These are phyloP conservation scores for Oncopodura yosiiana DNA, from an alignment of 1,140 invertebrate species.

Conservation along the genomic window DNA sequence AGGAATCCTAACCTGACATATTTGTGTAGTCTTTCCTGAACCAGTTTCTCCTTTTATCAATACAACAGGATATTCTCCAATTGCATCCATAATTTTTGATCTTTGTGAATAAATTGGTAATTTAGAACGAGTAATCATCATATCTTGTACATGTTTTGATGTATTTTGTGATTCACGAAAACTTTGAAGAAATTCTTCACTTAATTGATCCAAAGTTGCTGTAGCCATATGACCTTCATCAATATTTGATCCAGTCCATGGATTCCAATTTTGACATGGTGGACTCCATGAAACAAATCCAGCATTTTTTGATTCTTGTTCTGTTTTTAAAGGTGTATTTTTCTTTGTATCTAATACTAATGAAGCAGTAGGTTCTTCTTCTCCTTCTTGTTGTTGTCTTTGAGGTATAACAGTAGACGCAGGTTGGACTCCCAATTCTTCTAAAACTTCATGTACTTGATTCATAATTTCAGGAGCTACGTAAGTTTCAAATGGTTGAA, in stretches of 20 bases:
- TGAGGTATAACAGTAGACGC: background rate
- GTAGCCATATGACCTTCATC: conserved; percentile 81
- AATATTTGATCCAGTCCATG: conserved; percentile 88
- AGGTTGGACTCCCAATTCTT: conserved; percentile 50
- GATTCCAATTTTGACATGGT: conserved; percentile 89
- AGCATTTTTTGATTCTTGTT: conserved; percentile 36
- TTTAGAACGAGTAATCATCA: conserved; percentile 54
- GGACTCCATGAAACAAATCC: conserved; percentile 92
- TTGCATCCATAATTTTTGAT: conserved; percentile 65
- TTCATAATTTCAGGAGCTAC: conserved; percentile 56
- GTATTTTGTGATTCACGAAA: conserved; percentile 55
- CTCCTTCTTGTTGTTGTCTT: background rate
- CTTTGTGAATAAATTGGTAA: conserved; percentile 68
- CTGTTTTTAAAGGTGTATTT: background rate
- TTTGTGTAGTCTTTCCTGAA: conserved; percentile 76
- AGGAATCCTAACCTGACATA: conserved; percentile 43
- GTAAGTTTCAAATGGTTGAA: conserved; percentile 68
- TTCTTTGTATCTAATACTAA: conserved; percentile 4
- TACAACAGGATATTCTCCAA: conserved; percentile 75
- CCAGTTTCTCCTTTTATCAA: conserved; percentile 84
- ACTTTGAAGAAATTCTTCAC: conserved; percentile 58
- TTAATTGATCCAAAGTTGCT: conserved; percentile 66
- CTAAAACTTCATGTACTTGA: conserved; percentile 55
- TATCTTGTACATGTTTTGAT: conserved; percentile 50
- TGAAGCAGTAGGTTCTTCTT: background rate